phyloP scores from a whole-genome alignment of 92 coral and sea anemone species.

The Galaxea fascicularis region DNA sequence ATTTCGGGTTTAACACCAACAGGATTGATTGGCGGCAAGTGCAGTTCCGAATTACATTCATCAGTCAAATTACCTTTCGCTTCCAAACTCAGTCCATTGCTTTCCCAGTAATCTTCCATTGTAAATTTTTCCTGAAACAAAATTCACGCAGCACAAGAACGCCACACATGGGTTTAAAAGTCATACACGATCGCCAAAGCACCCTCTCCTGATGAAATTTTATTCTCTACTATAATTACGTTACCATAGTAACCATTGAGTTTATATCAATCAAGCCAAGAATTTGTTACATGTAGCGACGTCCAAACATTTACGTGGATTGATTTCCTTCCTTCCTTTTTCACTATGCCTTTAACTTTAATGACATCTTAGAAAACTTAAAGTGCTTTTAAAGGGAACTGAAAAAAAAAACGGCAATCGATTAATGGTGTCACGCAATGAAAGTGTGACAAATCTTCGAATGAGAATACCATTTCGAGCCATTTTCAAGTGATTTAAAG shows the following conservation, averaged over 20 bases:
- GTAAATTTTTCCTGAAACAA: not conserved
- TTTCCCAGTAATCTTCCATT: constrained; percentile 10
- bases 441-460: no score
- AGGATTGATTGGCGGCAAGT: constrained; percentile 69
- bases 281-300: not conserved
- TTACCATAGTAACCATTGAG: constrained; percentile 17
- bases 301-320: not conserved
- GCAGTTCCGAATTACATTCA: constrained; percentile 8
- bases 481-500: no score
- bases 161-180: not conserved
- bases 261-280: not conserved
- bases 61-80: not conserved
- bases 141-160: not conserved
- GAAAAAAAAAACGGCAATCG: no score
- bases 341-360: no score
- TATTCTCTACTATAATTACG: not conserved
- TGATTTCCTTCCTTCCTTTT: no score
- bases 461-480: no score
- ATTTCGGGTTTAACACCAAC: constrained; percentile 66
- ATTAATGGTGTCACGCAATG: no score
- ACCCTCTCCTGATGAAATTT: not conserved
- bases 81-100: not conserved
- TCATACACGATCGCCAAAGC: not conserved
- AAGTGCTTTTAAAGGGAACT: no score
- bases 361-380: no score